Base-by-base conservation (phyloP, 2,797 vertebrate genomes). In the Gallinago solitaria region DNA sequence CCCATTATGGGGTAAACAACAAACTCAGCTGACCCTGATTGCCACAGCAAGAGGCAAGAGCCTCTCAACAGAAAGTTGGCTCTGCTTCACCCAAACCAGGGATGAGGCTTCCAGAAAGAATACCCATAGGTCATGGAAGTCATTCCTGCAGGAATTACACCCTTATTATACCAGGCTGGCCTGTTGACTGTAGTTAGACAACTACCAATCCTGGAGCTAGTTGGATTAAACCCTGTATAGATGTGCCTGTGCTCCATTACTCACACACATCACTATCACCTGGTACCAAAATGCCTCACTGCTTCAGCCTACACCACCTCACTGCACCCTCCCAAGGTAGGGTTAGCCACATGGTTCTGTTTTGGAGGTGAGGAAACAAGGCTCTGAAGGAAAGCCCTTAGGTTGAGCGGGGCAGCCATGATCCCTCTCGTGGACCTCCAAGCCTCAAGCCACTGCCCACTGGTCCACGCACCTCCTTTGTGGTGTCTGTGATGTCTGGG, bases 401-500 rank as follows among this genome's bases (percentile, higher is more conserved):
- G 37, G 37, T 28, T 15, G 12, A 12, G 9, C 9, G n/a, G 28
- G 28, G 27, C 15, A 45, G 64, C 24, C 1, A 1, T 23, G 32
- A 54, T 9, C 37, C 54, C 41, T 43, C 23, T n/a, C 17, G 4
- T 2, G 14, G 39, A 15, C 25, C 41, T 59, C 39, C 28, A 54
- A 27, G 18, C 20, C 39, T n/a, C 32, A 18, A 24, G 33, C 41
- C 33, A 4, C 8, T 2, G 9, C 24, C 61, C 43, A 17, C 11
- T 14, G 30, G 17, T 19, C 54, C 48, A 9, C 1, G 2, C 3
- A 16, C 6, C 32, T 54, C 41, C 54, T 27, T 9, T 2, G 2
- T 1, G 10, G 23, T 3, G 4, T 9, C 19, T 27, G 41, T 1
- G 6, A 2, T 6, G 16, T 16, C 37, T 9, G 12, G 11, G 18